phyloP scores from a whole-genome alignment of 37 sponge, comb jelly and placozoan genomes.

The Chondrosia reniformis region DNA sequence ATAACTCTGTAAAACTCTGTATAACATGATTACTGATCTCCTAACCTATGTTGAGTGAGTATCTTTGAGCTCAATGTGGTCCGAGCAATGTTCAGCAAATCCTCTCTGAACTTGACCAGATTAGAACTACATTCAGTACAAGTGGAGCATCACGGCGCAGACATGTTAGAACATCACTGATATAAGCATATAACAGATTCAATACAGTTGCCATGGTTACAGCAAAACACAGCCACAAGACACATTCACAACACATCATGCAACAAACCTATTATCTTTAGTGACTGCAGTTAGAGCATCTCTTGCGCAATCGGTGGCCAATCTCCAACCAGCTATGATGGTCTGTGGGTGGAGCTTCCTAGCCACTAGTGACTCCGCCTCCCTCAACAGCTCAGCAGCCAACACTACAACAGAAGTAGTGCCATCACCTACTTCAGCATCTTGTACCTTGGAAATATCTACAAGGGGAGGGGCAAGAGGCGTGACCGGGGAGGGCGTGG shows the following conservation, averaged over 20 bases:
- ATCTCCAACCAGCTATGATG: constrained; percentile 93
- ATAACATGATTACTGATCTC: no score
- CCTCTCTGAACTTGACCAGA: constrained; percentile 58
- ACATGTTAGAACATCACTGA: no score
- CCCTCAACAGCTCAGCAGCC: constrained; percentile 94
- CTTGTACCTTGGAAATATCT: constrained; percentile 96
- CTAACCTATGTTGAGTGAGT: constrained; percentile 89
- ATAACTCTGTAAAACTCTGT: no score
- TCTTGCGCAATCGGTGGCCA: constrained; percentile 71
- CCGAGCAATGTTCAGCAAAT: constrained; percentile 92
- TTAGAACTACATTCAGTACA: constrained; percentile 26
- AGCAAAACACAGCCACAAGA: neutral
- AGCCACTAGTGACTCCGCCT: constrained; percentile 84
- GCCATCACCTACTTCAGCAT: constrained; percentile 98
- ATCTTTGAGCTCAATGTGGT: constrained; percentile 98
- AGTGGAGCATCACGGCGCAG: no score
- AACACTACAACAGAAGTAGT: constrained; percentile 98
- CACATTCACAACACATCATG: neutral
- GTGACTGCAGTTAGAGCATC: constrained; percentile 76
- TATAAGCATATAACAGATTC: no score
- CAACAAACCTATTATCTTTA: constrained; percentile 64
- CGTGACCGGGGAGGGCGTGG: neutral
- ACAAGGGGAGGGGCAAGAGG: neutral
- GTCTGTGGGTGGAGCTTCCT: constrained; percentile 94
- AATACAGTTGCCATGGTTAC: no score